phyloP scores from a whole-genome alignment of 2,888 invertebrate genomes.

The Heliconius erato region DNA sequence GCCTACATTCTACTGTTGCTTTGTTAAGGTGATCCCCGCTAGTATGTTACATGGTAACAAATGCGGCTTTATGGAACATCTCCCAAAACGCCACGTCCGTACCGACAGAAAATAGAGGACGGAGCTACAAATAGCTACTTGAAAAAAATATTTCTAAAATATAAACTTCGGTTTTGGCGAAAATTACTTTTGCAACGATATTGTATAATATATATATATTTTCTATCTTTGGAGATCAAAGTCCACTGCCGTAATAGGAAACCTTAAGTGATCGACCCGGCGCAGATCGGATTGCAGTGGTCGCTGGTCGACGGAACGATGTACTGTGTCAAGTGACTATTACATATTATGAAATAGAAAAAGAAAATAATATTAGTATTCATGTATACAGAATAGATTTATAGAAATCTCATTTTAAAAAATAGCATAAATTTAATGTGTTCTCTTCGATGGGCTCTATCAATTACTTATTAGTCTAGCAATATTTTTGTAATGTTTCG shows the following conservation, averaged over 20 bases:
- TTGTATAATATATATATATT: background rate
- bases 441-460: too few species aligned
- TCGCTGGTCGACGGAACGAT: slow-evolving; percentile 3
- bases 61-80: background rate
- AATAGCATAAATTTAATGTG: too few species aligned
- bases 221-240: slow-evolving; percentile 27
- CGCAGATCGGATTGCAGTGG: slow-evolving; percentile 52
- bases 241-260: slow-evolving; percentile 60
- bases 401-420: too few species aligned
- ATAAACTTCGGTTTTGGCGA: background rate
- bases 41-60: background rate
- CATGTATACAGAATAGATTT: too few species aligned
- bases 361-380: background rate
- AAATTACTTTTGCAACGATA: background rate
- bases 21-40: too few species aligned
- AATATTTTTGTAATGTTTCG: too few species aligned
- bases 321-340: slow-evolving; percentile 23
- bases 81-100: background rate
- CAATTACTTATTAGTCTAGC: too few species aligned
- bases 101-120: background rate
- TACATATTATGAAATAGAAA: background rate
- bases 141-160: too few species aligned
- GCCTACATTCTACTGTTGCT: too few species aligned
- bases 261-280: slow-evolving; percentile 67
- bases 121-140: background rate